Evolutionary conservation across 2,113 vertebrate species (phyloP), one percentile per base, ranked within the genome.

Genomic region (Anolis carolinensis): DNA sequence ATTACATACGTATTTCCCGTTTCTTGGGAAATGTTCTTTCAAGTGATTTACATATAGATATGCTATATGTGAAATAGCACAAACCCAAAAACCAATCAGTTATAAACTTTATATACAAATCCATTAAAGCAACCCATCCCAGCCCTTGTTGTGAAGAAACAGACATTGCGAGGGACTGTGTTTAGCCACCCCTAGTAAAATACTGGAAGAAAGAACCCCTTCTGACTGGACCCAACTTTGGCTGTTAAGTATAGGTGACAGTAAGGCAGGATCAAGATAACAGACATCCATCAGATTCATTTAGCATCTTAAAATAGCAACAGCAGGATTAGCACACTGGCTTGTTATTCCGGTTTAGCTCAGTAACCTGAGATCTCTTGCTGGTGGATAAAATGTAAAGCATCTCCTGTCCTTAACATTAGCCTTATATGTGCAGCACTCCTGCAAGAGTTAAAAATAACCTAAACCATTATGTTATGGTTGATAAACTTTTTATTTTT

Each of bases 391-490:
- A 86, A 89, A 93, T 80, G 48, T 84, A 91, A 93, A 80, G 79
- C 89, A 88, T 76, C 21, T 88, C 81, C 50, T 13, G 0, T 32
- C 86, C 74, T 88, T 68, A 85, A 86, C 79, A 83, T 86, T 86
- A 91, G 62, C 82, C 90, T 92, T 89, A 5, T 83, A 92, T 93
- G 85, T 75, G 79, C 86, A 89, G 48, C 86, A 82, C 85, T 94
- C 92, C 73, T 81, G 82, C 72, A 70, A 70, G 39, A 25, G 79
- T 86, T 91, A 93, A 94, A 95, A 95, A 94, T 94, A 94, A 88
- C 77, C 39, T 81, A 48, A 7, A 5, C 39, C 68, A 50, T 87
- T 70, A 70, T 71, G 78, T 65, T 87, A 89, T n/a, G 0, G 20
- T 18, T 0, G 0, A 36, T 0, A 71, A 82, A 21, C 20, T 23